A percentile compares a stretch with the other conserved stretches of the same genome.
Evolutionary conservation across 1,140 invertebrate species (phyloP).

Genomic region (Sarcophaga peregrina): DNA sequence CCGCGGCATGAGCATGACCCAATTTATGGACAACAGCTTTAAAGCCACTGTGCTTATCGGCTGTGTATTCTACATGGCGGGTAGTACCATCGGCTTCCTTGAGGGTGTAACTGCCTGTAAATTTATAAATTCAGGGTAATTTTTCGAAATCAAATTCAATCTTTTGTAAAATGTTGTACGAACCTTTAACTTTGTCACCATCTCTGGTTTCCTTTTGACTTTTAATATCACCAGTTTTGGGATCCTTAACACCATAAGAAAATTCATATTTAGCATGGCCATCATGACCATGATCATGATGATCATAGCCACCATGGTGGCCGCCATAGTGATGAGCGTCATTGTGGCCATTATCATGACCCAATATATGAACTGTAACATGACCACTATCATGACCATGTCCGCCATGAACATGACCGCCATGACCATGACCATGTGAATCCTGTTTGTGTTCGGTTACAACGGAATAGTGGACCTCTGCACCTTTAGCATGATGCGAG

Average conservation of each 20-base stretch:
- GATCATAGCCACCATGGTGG: too few species aligned
- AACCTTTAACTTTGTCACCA: constrained; percentile 29
- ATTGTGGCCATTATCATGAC: too few species aligned
- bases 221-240: constrained; percentile 36
- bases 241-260: constrained; percentile 32
- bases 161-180: too few species aligned
- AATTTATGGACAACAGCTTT: constrained; percentile 61
- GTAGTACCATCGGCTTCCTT: constrained; percentile 69
- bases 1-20: constrained; percentile 44
- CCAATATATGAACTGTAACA: too few species aligned
- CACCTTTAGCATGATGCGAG: too few species aligned
- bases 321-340: too few species aligned
- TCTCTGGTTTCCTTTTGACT: constrained; percentile 27
- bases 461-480: too few species aligned
- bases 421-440: too few species aligned
- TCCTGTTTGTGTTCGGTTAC: too few species aligned
- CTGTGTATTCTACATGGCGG: constrained; percentile 72
- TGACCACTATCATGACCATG: too few species aligned
- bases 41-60: constrained; percentile 72
- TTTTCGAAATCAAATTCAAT: too few species aligned
- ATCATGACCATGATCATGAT: not conserved
- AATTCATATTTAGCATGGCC: constrained; percentile 31
- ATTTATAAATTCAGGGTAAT: not conserved
- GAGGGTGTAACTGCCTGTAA: constrained; percentile 67
- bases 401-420: too few species aligned